These are phyloP conservation scores for Pseudochirops cupreus DNA, from an alignment of 2,797 vertebrate species.

Conservation along the genomic window DNA sequence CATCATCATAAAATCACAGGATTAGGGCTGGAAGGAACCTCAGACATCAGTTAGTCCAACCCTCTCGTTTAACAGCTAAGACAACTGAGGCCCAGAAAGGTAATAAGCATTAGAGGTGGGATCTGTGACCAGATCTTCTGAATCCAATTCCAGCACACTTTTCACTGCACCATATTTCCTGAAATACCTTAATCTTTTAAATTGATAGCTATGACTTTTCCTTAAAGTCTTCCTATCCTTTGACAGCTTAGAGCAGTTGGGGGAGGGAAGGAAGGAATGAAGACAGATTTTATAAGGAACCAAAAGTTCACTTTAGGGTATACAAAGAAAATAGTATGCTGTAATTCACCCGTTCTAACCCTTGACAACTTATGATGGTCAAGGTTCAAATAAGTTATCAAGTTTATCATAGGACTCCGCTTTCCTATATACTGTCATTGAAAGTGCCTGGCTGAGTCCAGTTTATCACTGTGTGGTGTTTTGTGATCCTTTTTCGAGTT, in stretches of 20 bases:
- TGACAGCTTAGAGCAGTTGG: neutral
- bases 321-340: neutral
- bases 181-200: neutral
- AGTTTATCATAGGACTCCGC: neutral
- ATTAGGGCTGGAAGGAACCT: neutral
- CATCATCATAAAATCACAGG: neutral
- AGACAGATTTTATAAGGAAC: conserved; percentile 5
- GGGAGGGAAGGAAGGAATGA: neutral
- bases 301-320: conserved; percentile 1
- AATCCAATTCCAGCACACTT: neutral
- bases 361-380: conserved; percentile 52
- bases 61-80: neutral
- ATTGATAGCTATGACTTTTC: conserved; percentile 30
- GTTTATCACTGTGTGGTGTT: conserved; percentile 15
- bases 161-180: neutral
- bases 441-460: conserved; percentile 43
- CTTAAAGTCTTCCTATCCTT: conserved; percentile 41
- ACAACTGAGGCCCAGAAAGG: neutral
- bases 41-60: neutral
- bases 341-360: conserved; percentile 35
- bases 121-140: neutral
- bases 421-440: neutral
- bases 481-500: conserved; percentile 1
- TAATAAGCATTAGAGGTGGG: neutral
- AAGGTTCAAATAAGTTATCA: conserved; percentile 51